Base-by-base conservation (phyloP, 2,113 vertebrate species). In the Anoura caudifer region DNA sequence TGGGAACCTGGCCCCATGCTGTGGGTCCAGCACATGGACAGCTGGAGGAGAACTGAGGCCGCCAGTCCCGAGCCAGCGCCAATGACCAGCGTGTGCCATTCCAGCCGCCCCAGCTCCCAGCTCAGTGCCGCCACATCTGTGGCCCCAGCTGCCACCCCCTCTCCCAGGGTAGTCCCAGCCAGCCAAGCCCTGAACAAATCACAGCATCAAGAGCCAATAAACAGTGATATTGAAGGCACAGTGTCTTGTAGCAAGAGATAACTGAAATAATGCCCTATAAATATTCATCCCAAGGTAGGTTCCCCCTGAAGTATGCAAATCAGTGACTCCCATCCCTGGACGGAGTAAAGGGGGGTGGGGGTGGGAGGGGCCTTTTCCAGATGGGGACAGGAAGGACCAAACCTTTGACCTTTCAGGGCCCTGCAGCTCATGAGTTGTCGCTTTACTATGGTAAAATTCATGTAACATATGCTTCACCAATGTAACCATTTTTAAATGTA, bases 1-100 rank as follows among this genome's bases (percentile, higher is more conserved):
- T 43, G 5, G 36, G 47, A 38, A n/a, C 16, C 61, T 0, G 20
- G 54, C 10, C 0, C 82, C 52, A 16, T 2, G 38, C 4, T 0
- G 67, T 45, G 43, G 14, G 54, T 45, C 56, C 15, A 22, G 69
- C 11, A 36, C 45, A 7, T 1, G 67, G 76, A 41, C 26, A 7
- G 26, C 31, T 4, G 2, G 1, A 0, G 26, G 43, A 61, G 54
- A 31, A 22, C 36, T 1, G 7, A 24, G 36, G 43, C 19, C 67
- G 36, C 59, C 4, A 0, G 31, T 45, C 52, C 12, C 16, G 59
- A 84, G 82, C 69, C 73, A 63, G 7, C 33, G 16, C 28, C 56
- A 56, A 1, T 16, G 7, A 20, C 22, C 7, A 16, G 59, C 4
- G 6, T 4, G 36, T 11, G 56, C 4, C n/a, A 4, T 36, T 14